A percentile compares a stretch with the other conserved stretches of the same genome.
phyloP scores from a whole-genome alignment of 2,113 vertebrate genomes.

The Cynocephalus volans region DNA sequence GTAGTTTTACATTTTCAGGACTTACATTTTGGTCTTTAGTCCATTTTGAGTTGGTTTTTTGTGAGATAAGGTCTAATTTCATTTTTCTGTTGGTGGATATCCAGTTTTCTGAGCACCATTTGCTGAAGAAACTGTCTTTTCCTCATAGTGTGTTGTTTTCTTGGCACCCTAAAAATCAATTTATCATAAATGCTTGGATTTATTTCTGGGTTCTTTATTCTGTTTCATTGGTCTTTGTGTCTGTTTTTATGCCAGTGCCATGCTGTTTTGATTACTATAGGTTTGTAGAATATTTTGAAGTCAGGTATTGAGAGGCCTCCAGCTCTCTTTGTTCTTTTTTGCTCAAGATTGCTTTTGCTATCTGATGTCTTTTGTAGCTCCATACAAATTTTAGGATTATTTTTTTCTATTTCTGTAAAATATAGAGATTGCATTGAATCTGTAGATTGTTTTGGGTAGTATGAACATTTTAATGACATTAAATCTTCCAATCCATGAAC shows the following conservation, averaged over 20 bases:
- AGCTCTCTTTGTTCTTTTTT: background rate
- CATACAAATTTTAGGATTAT: background rate
- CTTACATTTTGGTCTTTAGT: background rate
- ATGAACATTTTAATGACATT: background rate
- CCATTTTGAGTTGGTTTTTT: background rate
- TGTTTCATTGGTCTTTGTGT: background rate
- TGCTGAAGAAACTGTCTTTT: background rate
- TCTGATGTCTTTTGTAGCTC: background rate
- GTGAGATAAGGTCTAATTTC: background rate
- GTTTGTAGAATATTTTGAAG: background rate
- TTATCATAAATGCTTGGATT: background rate
- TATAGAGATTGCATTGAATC: background rate
- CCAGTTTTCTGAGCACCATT: background rate
- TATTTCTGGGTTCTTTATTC: background rate
- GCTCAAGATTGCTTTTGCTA: background rate
- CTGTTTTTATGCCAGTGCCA: background rate
- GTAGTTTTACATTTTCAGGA: background rate
- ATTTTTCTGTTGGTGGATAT: background rate
- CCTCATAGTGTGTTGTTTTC: background rate
- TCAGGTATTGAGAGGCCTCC: background rate
- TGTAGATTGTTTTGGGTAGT: background rate
- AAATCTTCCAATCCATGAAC: background rate
- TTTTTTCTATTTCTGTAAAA: slow-evolving; percentile 7
- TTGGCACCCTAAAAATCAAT: background rate
- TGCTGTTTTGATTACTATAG: background rate